Evolutionary conservation across 2,113 vertebrate genomes (phyloP), one percentile per base, ranked within the genome.

Genomic region (Gavialis gangeticus): DNA sequence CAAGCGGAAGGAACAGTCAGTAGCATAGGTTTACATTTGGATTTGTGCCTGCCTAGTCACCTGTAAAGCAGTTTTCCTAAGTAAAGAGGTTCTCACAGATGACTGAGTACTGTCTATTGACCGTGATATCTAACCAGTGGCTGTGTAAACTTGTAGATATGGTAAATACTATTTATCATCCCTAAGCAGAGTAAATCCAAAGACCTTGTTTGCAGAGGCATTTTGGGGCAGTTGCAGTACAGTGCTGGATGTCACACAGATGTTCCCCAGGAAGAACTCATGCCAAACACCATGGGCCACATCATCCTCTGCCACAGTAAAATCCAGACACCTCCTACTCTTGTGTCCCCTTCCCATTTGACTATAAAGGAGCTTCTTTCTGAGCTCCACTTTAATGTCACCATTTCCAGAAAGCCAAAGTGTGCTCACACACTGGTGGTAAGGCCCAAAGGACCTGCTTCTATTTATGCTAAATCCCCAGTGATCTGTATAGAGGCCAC

Each of bases 111-210:
- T 55, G 18, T 83, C 55, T 88, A 63, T 59, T 62, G 80, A 79
- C 57, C 3, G 1, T 75, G 22, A 46, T 59, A 91, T 10, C 62
- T 78, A 84, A n/a, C n/a, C 86, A 57, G 6, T 58, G 19, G 34
- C 82, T 92, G 5, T 2, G 64, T 82, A 89, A 64, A 84, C 88
- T 34, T 73, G 79, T 64, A 79, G 71, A 18, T 84, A 54, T 34
- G 16, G 14, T 24, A 89, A 86, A 62, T 21, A 79, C n/a, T 81
- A 15, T 77, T 67, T 67, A 34, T 46, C 69, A 6, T 76, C 22
- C 95, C 79, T 67, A 85, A 55, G 62, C 19, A 80, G 75, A 76
- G 89, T 75, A 79, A 86, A 84, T 71, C 57, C 87, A 87, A 93
- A 67, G 84, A 25, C 60, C 78, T 84, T 89, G 17, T 78, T 84